phyloP scores from a whole-genome alignment of 2,888 invertebrate species.

The Oscheius sp. region DNA sequence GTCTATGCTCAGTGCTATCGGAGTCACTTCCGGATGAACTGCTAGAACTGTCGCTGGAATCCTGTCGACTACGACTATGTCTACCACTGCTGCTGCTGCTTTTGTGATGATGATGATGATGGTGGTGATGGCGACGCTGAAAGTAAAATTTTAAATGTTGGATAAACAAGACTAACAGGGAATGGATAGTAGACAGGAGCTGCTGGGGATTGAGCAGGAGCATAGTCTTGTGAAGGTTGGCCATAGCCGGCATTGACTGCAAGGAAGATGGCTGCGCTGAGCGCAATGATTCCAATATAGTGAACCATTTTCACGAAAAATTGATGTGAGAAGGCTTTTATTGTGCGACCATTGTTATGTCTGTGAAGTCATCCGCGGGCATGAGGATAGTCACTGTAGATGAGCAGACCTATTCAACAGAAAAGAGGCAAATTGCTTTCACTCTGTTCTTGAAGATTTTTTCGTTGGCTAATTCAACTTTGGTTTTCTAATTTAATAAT shows the following conservation, averaged over 20 bases:
- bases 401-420: too few species aligned
- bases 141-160: background rate
- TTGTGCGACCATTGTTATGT: background rate
- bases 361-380: background rate
- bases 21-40: too few species aligned
- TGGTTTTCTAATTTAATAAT: too few species aligned
- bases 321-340: background rate
- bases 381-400: too few species aligned
- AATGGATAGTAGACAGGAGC: background rate
- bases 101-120: background rate
- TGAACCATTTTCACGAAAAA: background rate
- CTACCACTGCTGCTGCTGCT: background rate
- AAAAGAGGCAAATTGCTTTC: too few species aligned
- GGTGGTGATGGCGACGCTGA: background rate
- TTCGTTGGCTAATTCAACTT: too few species aligned
- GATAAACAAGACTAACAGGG: background rate
- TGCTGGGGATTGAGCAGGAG: background rate
- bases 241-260: background rate
- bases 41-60: too few species aligned
- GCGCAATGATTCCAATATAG: too few species aligned
- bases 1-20: too few species aligned
- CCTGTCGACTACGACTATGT: background rate
- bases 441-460: too few species aligned
- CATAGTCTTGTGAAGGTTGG: background rate
- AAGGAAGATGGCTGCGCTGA: too few species aligned